Conservation (phyloP, 2,113 vertebrate species). For the Pelmatolapia mariae region DNA sequence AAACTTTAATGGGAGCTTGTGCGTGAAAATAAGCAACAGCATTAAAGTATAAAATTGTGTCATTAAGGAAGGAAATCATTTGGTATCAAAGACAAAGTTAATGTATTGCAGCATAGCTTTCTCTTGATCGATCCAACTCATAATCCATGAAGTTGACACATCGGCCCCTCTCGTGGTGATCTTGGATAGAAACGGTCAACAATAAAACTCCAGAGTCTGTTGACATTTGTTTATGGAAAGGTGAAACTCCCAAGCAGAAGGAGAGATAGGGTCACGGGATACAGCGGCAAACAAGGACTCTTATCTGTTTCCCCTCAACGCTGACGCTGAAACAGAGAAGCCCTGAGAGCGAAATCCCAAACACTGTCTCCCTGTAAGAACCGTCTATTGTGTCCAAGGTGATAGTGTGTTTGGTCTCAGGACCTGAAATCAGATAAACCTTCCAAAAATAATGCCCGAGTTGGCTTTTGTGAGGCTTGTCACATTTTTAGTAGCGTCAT, state of each 20-base stretch:
- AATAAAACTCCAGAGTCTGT: neutral
- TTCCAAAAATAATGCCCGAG: conserved; percentile 1
- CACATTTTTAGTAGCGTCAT: neutral
- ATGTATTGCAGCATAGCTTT: neutral
- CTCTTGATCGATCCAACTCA: neutral
- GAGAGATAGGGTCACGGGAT: conserved; percentile 35
- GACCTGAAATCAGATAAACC: conserved; percentile 38
- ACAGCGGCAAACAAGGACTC: conserved; percentile 13
- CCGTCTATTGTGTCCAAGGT: conserved; percentile 21
- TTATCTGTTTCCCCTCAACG: conserved; percentile 1
- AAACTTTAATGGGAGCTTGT: neutral
- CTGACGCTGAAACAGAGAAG: conserved; percentile 16
- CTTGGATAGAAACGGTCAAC: neutral
- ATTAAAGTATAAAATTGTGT: neutral
- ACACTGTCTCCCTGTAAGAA: conserved; percentile 15
- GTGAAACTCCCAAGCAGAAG: conserved; percentile 4
- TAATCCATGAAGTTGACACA: neutral
- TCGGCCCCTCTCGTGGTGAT: neutral
- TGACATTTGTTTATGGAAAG: conserved; percentile 3
- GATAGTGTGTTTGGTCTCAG: conserved; percentile 24
- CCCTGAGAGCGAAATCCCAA: conserved; percentile 18
- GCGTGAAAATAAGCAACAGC: neutral
- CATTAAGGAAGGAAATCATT: neutral
- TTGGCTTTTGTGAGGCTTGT: neutral
- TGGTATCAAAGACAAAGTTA: neutral